Evolutionary conservation across 2,113 vertebrate species (phyloP), one percentile per base, ranked within the genome.

Genomic region (Microtus oregoni): DNA sequence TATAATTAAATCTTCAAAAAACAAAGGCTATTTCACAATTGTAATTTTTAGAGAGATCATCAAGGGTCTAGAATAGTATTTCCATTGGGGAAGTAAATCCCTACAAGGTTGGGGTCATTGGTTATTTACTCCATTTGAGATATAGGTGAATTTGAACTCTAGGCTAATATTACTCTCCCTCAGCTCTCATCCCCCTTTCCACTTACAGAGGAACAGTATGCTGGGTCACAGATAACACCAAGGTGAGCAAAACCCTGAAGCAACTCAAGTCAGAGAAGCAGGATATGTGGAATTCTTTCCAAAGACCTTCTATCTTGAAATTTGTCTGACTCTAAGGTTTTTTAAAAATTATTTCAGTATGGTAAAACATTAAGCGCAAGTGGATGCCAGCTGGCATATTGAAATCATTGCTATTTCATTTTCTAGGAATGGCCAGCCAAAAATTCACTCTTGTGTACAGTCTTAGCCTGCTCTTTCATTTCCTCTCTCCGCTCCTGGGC

Each of bases 331-430:
- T 96, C 47, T 95, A 91, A 94, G 83, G 3, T 63, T 83, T 81
- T 90, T 92, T 96, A 44, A 94, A 94, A 94, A 97, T 94, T 96
- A 97, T 95, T 91, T n/a, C 35, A 90, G 50, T 81, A 92, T 55
- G 94, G 89, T 91, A 89, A 97, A 97, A 95, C 88, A 95, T 89
- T 94, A 97, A 96, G 91, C 50, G 26, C 63, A 58, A 81, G 72
- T 78, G 86, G 95, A 95, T 92, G 96, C 94, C 96, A 97, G 94
- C 95, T 98, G 97, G 97, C 94, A 70, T 88, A 50, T 95, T 89
- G 89, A 93, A 96, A 81, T 92, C 93, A 94, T 95, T 97, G 76
- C 92, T 93, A 86, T 78, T 95, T 97, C 90, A 65, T 97, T 96
- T 96, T 97, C 92, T 82, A 90, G 76, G 67, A 93, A 44, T 90